Evolutionary conservation across 2,113 vertebrate genomes (phyloP).

Genomic region (Hippocampus barbouri): DNA sequence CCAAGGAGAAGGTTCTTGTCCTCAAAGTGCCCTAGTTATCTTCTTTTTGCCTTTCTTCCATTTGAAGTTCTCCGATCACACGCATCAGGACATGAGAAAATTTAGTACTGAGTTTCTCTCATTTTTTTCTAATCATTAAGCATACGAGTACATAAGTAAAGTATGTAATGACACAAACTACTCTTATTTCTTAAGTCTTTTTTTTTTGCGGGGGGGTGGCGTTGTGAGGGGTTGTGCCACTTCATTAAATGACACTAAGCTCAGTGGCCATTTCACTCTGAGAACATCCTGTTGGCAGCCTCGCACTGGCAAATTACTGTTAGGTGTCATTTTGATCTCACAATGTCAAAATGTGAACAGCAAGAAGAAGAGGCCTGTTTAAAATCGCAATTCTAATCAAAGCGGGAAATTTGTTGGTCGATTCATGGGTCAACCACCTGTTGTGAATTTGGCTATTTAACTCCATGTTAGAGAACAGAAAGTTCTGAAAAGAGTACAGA

Average conservation of each 20-base stretch:
- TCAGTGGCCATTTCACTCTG: no score
- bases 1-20: slow-evolving; percentile 31
- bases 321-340: no score
- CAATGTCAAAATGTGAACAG: not conserved
- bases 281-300: no score
- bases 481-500: not conserved
- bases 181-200: not conserved
- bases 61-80: slow-evolving; percentile 52
- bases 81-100: slow-evolving; percentile 31
- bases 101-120: not conserved
- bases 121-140: slow-evolving; percentile 7
- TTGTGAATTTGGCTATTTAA: not conserved
- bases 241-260: no score
- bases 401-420: not conserved
- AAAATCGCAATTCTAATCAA: not conserved
- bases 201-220: not conserved
- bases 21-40: slow-evolving; percentile 35
- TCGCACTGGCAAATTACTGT: no score
- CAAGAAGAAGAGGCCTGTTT: not conserved
- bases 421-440: not conserved
- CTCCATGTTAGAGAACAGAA: not conserved
- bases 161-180: no score
- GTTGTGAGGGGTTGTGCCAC: no score
- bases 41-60: slow-evolving; percentile 22
- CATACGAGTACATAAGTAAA: not conserved